phyloP scores from a whole-genome alignment of 2,113 vertebrate species.

The Sapayoa aenigma region DNA sequence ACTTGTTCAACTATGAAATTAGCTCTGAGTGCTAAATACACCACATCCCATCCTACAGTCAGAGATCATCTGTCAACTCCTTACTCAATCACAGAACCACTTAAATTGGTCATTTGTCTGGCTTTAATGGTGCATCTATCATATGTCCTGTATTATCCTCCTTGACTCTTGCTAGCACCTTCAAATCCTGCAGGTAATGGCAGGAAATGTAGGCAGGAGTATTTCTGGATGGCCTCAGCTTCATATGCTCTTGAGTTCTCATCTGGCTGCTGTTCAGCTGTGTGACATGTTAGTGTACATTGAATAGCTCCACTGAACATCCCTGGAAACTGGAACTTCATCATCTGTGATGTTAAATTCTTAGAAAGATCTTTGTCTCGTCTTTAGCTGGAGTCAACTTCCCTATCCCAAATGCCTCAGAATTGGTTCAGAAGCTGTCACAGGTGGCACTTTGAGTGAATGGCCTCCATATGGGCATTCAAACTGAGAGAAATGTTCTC shows the following conservation, averaged over 20 bases:
- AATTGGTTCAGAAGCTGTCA: not conserved
- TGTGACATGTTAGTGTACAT: rapidly evolving
- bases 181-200: not conserved
- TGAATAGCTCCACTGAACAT: not conserved
- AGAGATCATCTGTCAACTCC: not conserved
- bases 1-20: not conserved
- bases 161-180: not conserved
- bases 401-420: not conserved
- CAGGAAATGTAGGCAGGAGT: not conserved
- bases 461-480: not conserved
- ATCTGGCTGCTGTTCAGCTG: not conserved
- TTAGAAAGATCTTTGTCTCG: not conserved
- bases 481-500: not conserved
- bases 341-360: not conserved
- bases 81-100: not conserved
- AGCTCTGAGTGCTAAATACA: not conserved
- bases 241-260: not conserved
- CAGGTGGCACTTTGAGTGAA: not conserved
- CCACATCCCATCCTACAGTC: not conserved
- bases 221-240: not conserved
- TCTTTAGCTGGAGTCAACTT: not conserved
- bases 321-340: not conserved
- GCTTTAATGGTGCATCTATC: not conserved
- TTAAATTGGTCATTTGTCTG: not conserved
- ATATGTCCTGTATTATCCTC: not conserved